Evolutionary conservation across 2,888 invertebrate species (phyloP).

Genomic region (Cryptocephalus moraei): DNA sequence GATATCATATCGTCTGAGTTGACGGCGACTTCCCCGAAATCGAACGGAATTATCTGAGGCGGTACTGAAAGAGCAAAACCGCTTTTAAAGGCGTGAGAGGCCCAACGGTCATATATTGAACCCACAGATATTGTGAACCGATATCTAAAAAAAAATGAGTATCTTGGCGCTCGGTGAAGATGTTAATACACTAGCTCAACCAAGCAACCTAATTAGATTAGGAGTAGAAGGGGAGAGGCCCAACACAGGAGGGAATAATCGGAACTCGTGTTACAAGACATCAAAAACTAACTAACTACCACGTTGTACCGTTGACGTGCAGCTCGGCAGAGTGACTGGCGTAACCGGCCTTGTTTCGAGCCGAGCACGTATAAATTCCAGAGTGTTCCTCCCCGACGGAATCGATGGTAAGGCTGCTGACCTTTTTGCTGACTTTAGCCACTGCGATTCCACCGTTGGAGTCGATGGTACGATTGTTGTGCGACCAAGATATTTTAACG

Average conservation of each 20-base stretch:
- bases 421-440: slow-evolving; percentile 39
- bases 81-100: too few relatives aligned
- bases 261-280: too few relatives aligned
- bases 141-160: too few relatives aligned
- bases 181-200: too few relatives aligned
- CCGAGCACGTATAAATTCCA: slow-evolving; percentile 64
- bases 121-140: too few relatives aligned
- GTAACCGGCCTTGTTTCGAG: slow-evolving; percentile 56
- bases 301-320: slow-evolving; percentile 53
- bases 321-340: slow-evolving; percentile 52
- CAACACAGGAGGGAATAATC: too few relatives aligned
- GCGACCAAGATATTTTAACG: slow-evolving; percentile 62
- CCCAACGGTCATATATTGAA: too few relatives aligned
- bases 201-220: too few relatives aligned
- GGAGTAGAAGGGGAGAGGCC: too few relatives aligned
- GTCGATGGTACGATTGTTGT: slow-evolving; percentile 38
- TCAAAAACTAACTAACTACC: background rate
- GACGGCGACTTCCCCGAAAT: slow-evolving; percentile 47
- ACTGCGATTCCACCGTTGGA: slow-evolving; percentile 28
- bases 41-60: slow-evolving; percentile 36
- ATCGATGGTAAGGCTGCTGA: slow-evolving; percentile 47
- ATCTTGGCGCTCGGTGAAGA: too few relatives aligned
- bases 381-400: slow-evolving; percentile 47
- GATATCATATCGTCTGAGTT: slow-evolving; percentile 61
- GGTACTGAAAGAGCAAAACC: slow-evolving; percentile 10